These are phyloP conservation scores for Pandemis heparana DNA, from an alignment of 2,888 invertebrate genomes.

Conservation along the genomic window DNA sequence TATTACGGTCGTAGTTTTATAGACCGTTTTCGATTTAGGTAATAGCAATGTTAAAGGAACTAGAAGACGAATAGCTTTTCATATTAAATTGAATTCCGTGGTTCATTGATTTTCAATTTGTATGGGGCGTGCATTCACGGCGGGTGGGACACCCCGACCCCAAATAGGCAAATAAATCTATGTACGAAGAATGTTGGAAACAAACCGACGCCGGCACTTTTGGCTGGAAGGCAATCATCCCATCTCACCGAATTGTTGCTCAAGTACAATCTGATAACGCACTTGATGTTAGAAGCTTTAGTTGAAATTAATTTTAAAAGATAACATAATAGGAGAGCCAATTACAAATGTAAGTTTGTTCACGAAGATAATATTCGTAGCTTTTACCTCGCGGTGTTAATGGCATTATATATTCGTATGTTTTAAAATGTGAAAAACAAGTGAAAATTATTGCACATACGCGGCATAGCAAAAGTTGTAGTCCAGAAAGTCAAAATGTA, in stretches of 20 bases:
- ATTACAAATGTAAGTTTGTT: not conserved
- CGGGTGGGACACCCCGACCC: conserved; percentile 57
- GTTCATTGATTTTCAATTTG: conserved; percentile 84
- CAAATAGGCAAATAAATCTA: conserved; percentile 68
- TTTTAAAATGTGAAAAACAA: not conserved
- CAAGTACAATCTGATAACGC: not conserved
- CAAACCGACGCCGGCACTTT: conserved; percentile 39
- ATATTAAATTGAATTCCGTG: conserved; percentile 76
- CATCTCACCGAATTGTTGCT: conserved; percentile 8
- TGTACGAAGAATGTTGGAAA: conserved; percentile 55
- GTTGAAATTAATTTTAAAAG: not conserved
- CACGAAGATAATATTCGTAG: not conserved
- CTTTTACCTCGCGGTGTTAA: not conserved
- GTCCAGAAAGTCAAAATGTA: too few species aligned
- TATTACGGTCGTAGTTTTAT: conserved; percentile 53
- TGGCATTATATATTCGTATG: not conserved
- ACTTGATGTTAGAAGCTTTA: not conserved
- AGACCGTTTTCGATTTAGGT: conserved; percentile 49
- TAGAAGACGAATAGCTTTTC: conserved; percentile 75
- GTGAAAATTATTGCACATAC: not conserved
- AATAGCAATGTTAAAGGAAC: conserved; percentile 49
- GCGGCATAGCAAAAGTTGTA: too few species aligned
- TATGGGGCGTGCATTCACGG: conserved; percentile 63
- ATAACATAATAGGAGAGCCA: not conserved
- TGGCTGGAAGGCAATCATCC: conserved; percentile 28